Evolutionary conservation across 2,113 vertebrate species (phyloP).

Genomic region (Eupsittula cactorum): DNA sequence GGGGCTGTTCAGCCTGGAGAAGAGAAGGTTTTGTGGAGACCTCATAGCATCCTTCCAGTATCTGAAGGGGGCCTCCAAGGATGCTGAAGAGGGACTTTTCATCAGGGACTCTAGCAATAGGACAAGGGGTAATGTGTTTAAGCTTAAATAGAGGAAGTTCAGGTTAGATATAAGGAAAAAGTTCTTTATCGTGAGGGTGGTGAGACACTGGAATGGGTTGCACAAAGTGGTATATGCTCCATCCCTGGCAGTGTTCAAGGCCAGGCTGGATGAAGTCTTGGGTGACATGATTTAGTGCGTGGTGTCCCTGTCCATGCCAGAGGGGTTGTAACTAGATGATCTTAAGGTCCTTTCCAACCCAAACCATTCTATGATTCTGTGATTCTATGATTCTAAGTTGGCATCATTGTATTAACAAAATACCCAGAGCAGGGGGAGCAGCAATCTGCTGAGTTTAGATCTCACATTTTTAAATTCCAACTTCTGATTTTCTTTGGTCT

Average conservation of each 20-base stretch:
- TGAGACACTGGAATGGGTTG: neutral
- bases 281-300: neutral
- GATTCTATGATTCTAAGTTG: neutral
- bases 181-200: neutral
- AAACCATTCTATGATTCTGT: neutral
- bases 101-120: no score
- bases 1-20: no score
- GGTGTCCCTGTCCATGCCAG: no score
- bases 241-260: neutral
- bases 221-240: neutral
- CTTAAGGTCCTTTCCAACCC: neutral
- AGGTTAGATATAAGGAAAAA: neutral
- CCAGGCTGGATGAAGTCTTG: neutral
- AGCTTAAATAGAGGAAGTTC: no score
- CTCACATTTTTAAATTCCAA: neutral
- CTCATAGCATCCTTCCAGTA: no score
- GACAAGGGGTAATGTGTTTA: no score
- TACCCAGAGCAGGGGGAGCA: neutral
- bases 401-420: neutral
- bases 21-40: no score
- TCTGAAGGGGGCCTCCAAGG: no score
- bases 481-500: neutral
- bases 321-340: neutral
- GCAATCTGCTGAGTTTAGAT: rapidly evolving
- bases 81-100: no score